Evolutionary conservation across 1,140 invertebrate genomes (phyloP), one percentile per base, ranked within the genome.

Genomic region (Calliopsis andreniformis): DNA sequence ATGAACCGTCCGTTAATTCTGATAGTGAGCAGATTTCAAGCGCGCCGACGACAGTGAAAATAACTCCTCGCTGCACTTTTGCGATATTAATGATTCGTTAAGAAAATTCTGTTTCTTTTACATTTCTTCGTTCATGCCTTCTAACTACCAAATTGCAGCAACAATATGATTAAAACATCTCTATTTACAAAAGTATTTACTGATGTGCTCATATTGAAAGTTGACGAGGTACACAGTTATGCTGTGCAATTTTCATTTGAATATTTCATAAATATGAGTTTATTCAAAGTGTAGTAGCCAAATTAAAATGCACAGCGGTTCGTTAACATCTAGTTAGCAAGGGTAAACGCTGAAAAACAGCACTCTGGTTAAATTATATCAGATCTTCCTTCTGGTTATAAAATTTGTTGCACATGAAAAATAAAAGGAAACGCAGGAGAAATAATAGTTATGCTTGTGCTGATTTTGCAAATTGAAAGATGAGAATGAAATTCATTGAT

Each of bases 341-440:
- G 55, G 42, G 20, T n/a, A 59, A 45, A 58, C n/a, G 43, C 56
- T 30, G 39, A 61, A 66, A 64, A 78, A 55, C 69, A 32, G n/a
- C 69, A 14, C 28, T 62, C 23, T 64, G 56, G 79, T 79, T 78
- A 67, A 75, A 69, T 51, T n/a, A 30, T 47, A 55, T 6, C 10
- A 14, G 58, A 58, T 30, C 14, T 16, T 58, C 23, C 23, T 32
- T 39, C 4, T 45, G 42, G 4, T 5, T 16, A 25, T 20, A 45
- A 45, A 20, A 10, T 32, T 32, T 10, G 39, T 47, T 12, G 14
- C n/a, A 51, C n/a, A n/a, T 32, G 39, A 7, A 59, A 47, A 47
- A 16, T 25, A 20, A 68, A 56, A 16, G 35, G 49, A 56, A 30
- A 39, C 28, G n/a, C 18, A 30, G 23, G 23, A 56, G n/a, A 68